These are phyloP conservation scores for Cephalotes varians DNA, from an alignment of 2,888 invertebrate species.

Conservation along the genomic window DNA sequence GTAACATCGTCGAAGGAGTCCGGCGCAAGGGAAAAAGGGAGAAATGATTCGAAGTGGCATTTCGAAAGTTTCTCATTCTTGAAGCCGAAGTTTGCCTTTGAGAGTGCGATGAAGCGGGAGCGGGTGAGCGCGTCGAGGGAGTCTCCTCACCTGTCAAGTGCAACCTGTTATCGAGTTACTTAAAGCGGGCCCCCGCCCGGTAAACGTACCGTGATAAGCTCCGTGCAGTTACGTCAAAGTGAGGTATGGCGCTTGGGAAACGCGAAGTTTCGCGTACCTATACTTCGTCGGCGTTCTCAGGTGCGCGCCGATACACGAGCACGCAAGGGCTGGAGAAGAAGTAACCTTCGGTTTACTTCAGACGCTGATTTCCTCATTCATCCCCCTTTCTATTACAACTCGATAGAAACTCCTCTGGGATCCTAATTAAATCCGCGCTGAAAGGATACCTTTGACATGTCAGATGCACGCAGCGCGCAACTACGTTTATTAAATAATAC, in stretches of 20 bases:
- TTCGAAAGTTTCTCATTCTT: conserved; percentile 73
- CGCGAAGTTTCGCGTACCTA: conserved; percentile 49
- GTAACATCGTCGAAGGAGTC: conserved; percentile 31
- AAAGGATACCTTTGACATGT: conserved; percentile 20
- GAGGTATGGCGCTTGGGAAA: conserved; percentile 53
- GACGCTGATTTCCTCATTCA: conserved; percentile 34
- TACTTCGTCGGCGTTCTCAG: conserved; percentile 46
- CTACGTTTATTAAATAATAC: conserved; percentile 4
- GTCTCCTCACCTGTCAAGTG: conserved; percentile 75
- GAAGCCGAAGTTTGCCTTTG: conserved; percentile 66
- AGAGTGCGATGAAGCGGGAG: conserved; percentile 40
- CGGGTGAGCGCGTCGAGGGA: conserved; percentile 41
- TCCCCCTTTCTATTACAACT: conserved; percentile 29
- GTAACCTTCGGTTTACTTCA: conserved; percentile 20
- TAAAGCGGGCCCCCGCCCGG: conserved; percentile 64
- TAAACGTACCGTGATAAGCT: conserved; percentile 71
- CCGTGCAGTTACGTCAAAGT: conserved; percentile 58
- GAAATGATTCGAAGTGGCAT: conserved; percentile 63
- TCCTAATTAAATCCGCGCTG: conserved; percentile 60
- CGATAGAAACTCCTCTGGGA: conserved; percentile 22
- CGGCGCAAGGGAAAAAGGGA: conserved; percentile 59
- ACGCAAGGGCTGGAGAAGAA: conserved; percentile 18
- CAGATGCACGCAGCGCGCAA: background rate
- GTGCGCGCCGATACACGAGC: conserved; percentile 42
- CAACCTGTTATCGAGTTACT: conserved; percentile 77